Evolutionary conservation across 2,888 invertebrate species (phyloP).

Genomic region (Salpingus planirostris): DNA sequence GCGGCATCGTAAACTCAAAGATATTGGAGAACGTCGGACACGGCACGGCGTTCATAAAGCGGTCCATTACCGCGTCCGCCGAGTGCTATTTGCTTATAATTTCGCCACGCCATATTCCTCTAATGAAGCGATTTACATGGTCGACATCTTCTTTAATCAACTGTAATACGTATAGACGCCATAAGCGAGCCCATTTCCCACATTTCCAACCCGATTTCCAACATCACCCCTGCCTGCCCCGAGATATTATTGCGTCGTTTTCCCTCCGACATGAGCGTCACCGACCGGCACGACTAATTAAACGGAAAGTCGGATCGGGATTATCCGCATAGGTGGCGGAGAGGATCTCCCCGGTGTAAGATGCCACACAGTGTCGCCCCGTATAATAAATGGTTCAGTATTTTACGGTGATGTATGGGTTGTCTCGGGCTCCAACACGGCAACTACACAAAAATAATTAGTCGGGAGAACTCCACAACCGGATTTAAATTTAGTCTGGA

Average conservation of each 20-base stretch:
- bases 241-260: too few relatives aligned
- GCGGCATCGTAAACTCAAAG: slow-evolving; percentile 40
- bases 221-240: too few relatives aligned
- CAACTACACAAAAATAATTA: slow-evolving; percentile 16
- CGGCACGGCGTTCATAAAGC: slow-evolving; percentile 34
- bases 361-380: slow-evolving; percentile 14
- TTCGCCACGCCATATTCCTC: slow-evolving; percentile 16
- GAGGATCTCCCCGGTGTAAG: too few relatives aligned
- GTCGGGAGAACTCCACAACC: slow-evolving; percentile 9
- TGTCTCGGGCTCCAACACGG: slow-evolving; percentile 11
- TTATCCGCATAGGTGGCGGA: too few relatives aligned
- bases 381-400: slow-evolving; percentile 15
- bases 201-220: too few relatives aligned
- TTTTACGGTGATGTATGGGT: slow-evolving; percentile 17
- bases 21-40: slow-evolving; percentile 37
- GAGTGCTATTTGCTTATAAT: slow-evolving; percentile 19
- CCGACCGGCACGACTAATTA: too few relatives aligned
- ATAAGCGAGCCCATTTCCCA: too few relatives aligned
- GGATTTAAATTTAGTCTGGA: slow-evolving; percentile 16
- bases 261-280: too few relatives aligned
- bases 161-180: too few relatives aligned
- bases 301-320: too few relatives aligned
- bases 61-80: slow-evolving; percentile 15
- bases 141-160: slow-evolving; percentile 30
- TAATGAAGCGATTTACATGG: slow-evolving; percentile 41